Evolutionary conservation across 2,113 vertebrate species (phyloP).

Genomic region (Oenanthe melanoleuca): DNA sequence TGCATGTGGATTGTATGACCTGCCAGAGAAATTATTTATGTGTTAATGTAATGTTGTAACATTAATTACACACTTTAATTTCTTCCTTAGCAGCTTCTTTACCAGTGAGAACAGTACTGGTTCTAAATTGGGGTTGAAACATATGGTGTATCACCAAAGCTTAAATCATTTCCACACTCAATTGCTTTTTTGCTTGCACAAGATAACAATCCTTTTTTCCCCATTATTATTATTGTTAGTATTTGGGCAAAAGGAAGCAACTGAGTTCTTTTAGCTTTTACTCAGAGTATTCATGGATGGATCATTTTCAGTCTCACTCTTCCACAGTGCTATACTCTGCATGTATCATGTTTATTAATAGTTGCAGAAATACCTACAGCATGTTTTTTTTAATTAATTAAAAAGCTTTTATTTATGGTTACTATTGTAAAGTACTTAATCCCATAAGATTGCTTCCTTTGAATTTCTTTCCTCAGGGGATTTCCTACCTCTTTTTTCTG

Average conservation of each 20-base stretch:
- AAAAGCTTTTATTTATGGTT: neutral
- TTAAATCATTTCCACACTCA: neutral
- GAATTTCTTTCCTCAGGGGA: neutral
- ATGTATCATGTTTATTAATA: neutral
- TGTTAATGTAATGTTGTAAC: slow-evolving; percentile 76
- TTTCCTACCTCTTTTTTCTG: neutral
- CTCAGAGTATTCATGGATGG: neutral
- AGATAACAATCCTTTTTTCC: neutral
- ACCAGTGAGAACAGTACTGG: neutral
- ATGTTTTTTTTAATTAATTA: neutral
- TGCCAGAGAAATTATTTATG: slow-evolving; percentile 79
- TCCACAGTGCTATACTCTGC: neutral
- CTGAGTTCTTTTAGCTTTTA: neutral
- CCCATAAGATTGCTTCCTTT: neutral
- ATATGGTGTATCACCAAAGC: neutral
- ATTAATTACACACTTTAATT: slow-evolving; percentile 73
- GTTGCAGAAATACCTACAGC: neutral
- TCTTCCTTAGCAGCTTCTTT: slow-evolving; percentile 14
- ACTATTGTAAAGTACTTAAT: neutral
- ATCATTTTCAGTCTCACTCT: neutral
- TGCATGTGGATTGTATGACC: slow-evolving; percentile 78
- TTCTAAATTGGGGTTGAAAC: slow-evolving; percentile 7
- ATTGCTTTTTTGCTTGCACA: neutral
- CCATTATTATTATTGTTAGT: no score
- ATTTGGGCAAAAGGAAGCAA: neutral